Conservation (phyloP, 2,113 vertebrate species). For the Pterophyllum scalare region DNA sequence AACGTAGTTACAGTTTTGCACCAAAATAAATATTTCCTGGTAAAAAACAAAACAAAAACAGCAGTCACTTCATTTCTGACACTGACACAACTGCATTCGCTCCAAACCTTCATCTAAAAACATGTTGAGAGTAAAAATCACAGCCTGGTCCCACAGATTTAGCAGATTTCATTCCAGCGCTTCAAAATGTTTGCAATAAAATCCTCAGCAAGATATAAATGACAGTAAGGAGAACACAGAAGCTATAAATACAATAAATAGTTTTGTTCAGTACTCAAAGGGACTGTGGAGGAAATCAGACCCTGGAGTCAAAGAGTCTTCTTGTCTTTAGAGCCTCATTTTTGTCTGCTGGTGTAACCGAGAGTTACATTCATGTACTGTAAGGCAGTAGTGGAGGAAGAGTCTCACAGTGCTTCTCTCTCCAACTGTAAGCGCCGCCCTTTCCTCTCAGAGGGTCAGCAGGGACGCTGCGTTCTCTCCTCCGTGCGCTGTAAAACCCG, state of each 20-base stretch:
- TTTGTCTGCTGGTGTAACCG: constrained; percentile 41
- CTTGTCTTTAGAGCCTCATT: constrained; percentile 51
- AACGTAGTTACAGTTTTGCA: constrained; percentile 46
- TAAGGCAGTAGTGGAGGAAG: constrained; percentile 57
- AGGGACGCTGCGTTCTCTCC: constrained; percentile 25
- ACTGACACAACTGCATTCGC: constrained; percentile 49
- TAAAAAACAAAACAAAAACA: constrained; percentile 10
- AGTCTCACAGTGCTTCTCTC: constrained; percentile 47
- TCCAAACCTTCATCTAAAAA: constrained; percentile 64
- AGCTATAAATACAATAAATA: constrained; percentile 99
- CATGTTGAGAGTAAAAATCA: constrained; percentile 43
- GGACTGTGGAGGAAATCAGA: constrained; percentile 55
- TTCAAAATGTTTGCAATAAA: constrained; percentile 63
- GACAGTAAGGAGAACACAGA: constrained; percentile 67
- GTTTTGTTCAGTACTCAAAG: constrained; percentile 83
- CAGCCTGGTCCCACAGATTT: constrained; percentile 73
- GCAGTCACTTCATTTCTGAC: constrained; percentile 49
- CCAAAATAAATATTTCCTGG: constrained; percentile 66
- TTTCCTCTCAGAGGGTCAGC: constrained; percentile 20
- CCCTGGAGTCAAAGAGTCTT: constrained; percentile 67
- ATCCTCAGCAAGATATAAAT: constrained; percentile 69
- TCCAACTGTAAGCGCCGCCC: constrained; percentile 9
- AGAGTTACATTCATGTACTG: constrained; percentile 46
- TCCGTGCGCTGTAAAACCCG: constrained; percentile 29
- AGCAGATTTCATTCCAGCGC: constrained; percentile 61